phyloP scores from a whole-genome alignment of 2,888 invertebrate genomes.

The Serripes groenlandicus region DNA sequence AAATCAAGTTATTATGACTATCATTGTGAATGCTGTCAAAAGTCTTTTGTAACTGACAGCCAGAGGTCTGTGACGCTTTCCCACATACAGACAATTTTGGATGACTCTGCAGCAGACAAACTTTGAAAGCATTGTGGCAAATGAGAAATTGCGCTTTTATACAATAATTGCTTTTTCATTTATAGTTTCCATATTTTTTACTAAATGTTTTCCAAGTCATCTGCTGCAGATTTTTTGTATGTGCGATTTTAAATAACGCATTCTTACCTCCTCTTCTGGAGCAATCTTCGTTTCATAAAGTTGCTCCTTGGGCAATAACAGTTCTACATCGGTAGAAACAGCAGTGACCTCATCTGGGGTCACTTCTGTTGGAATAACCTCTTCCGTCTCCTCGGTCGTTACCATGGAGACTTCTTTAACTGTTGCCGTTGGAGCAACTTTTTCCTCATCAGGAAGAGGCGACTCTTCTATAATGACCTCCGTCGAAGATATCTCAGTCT shows the following conservation, averaged over 20 bases:
- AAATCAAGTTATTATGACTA: too few species aligned
- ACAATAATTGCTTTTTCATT: too few species aligned
- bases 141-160: too few species aligned
- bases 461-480: slow-evolving; percentile 73
- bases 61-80: too few species aligned
- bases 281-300: slow-evolving; percentile 68
- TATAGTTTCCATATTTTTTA: too few species aligned
- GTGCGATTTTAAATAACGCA: neutral
- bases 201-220: neutral
- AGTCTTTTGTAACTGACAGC: too few species aligned
- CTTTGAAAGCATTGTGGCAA: too few species aligned
- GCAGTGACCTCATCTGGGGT: slow-evolving; percentile 65
- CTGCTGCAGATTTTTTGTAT: neutral
- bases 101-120: too few species aligned
- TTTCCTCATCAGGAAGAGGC: slow-evolving; percentile 76
- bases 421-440: slow-evolving; percentile 76
- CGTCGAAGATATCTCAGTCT: slow-evolving; percentile 71
- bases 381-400: slow-evolving; percentile 69
- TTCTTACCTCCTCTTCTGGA: slow-evolving; percentile 68
- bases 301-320: slow-evolving; percentile 75
- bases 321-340: slow-evolving; percentile 64
- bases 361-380: slow-evolving; percentile 65
- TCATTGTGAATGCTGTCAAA: too few species aligned
- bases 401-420: slow-evolving; percentile 73
- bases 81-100: too few species aligned